phyloP scores from a whole-genome alignment of 1,140 invertebrate species.

The Colletes gigas region DNA sequence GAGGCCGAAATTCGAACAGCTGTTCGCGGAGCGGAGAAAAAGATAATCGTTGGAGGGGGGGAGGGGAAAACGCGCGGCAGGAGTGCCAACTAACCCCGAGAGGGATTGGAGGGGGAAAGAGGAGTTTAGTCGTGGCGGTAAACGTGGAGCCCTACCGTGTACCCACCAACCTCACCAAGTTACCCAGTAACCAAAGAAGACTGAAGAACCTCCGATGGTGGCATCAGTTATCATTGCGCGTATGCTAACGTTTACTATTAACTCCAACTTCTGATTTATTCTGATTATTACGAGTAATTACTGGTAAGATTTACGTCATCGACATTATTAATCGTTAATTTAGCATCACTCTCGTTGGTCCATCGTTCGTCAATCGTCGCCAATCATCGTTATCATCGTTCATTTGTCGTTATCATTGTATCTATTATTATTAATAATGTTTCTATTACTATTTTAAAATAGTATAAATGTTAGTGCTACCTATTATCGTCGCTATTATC shows the following conservation, averaged over 20 bases:
- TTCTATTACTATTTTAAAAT: slow-evolving; percentile 41
- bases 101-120: background rate
- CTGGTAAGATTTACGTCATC: slow-evolving; percentile 51
- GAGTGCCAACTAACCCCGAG: background rate
- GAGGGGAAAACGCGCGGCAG: background rate
- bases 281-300: slow-evolving; percentile 56
- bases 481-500: slow-evolving; percentile 28
- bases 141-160: slow-evolving; percentile 48
- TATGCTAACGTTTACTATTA: slow-evolving; percentile 65
- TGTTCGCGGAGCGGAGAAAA: background rate
- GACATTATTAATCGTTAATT: slow-evolving; percentile 45
- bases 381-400: background rate
- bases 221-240: slow-evolving; percentile 75
- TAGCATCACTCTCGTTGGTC: background rate
- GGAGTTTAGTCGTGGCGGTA: slow-evolving; percentile 48
- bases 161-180: slow-evolving; percentile 73
- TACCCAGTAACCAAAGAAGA: slow-evolving; percentile 80
- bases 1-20: too few species aligned
- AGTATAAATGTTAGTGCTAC: slow-evolving; percentile 35
- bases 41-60: background rate
- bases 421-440: slow-evolving; percentile 48
- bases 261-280: slow-evolving; percentile 51
- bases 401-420: slow-evolving; percentile 43
- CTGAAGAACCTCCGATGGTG: slow-evolving; percentile 79
- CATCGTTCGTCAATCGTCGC: background rate